Conservation (phyloP, 53 echinoderm and acorn worm species). For the Echinometra lucunter region DNA sequence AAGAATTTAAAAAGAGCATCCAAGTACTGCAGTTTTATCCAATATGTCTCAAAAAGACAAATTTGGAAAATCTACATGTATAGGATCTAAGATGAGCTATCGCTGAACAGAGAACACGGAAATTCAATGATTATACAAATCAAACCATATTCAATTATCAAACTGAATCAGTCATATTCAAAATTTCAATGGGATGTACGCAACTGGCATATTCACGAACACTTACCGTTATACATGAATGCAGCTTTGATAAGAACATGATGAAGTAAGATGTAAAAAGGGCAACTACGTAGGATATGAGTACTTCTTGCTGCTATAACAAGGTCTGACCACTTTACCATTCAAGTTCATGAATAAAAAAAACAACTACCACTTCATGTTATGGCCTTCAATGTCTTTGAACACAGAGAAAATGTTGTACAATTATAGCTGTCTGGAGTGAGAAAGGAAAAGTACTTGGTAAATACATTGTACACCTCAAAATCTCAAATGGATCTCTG, state of each 20-base stretch:
- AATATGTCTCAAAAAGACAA: no score
- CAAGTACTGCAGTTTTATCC: no score
- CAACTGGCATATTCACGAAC: background rate
- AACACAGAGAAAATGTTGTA: background rate
- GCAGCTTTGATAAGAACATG: slow-evolving; percentile 45
- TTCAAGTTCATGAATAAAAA: background rate
- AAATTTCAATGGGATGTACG: no score
- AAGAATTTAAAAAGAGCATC: no score
- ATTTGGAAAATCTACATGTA: no score
- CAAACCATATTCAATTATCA: no score
- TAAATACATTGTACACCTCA: no score
- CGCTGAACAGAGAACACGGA: no score
- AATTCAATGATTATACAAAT: no score
- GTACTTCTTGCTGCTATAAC: background rate
- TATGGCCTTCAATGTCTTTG: background rate
- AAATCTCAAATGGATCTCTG: background rate
- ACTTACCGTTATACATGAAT: slow-evolving; percentile 30
- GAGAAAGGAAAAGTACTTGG: background rate
- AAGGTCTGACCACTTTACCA: background rate
- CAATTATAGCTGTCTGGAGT: background rate
- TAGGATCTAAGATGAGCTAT: no score
- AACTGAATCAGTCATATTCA: no score
- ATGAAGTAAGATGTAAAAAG: background rate
- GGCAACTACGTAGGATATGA: background rate
- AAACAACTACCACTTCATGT: background rate